phyloP scores from a whole-genome alignment of 2,113 vertebrate genomes.

The Oreotrochilus melanogaster region DNA sequence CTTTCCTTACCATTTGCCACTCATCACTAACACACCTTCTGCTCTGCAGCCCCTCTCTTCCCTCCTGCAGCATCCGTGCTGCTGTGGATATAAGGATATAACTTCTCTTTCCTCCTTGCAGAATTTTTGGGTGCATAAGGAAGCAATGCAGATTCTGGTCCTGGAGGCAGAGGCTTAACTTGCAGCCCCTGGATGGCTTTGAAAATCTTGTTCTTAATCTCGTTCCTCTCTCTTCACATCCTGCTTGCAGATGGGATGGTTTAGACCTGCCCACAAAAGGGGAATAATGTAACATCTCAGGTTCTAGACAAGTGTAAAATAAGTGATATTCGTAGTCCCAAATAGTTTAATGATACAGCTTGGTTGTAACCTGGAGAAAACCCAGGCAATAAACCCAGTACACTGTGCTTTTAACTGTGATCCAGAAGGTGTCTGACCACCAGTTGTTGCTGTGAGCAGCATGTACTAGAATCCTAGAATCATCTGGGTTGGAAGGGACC shows the following conservation, averaged over 20 bases:
- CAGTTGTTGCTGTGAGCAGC: background rate
- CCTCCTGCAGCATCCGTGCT: background rate
- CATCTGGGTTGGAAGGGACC: too few relatives aligned
- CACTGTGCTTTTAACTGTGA: background rate
- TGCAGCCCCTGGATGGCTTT: background rate
- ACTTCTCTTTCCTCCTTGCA: background rate
- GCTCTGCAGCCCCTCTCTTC: background rate
- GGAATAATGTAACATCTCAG: background rate
- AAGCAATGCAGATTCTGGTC: background rate
- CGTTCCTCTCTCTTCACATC: background rate
- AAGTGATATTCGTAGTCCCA: background rate
- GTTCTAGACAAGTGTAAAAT: background rate
- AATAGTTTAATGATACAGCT: background rate
- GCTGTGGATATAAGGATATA: background rate
- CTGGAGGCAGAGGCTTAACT: background rate
- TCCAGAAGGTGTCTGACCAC: background rate
- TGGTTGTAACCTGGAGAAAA: background rate
- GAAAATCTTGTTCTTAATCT: background rate
- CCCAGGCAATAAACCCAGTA: background rate
- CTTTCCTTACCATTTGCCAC: background rate
- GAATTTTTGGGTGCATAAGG: background rate
- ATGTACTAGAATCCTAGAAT: too few relatives aligned
- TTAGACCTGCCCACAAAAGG: background rate
- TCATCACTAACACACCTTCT: too few relatives aligned
- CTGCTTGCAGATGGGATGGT: slow-evolving; percentile 21